A percentile compares a stretch with the other conserved stretches of the same genome.
Conservation (phyloP, 2,797 vertebrate genomes). For the Coccyzus lansbergi region DNA sequence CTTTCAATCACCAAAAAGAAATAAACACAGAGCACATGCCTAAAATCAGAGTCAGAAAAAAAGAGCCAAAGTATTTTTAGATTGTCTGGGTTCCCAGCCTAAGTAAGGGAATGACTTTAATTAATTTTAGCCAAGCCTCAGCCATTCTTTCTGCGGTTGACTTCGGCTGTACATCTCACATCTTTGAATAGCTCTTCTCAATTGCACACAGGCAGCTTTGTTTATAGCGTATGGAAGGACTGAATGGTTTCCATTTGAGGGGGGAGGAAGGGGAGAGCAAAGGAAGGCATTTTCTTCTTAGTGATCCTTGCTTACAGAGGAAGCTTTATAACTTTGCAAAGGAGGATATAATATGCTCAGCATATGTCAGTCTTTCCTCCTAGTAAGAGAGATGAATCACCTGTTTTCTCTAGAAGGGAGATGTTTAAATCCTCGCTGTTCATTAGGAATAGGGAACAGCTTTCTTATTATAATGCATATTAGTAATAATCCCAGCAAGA, state of each 20-base stretch:
- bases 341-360: constrained; percentile 39
- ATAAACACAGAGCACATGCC: not conserved
- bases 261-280: constrained; percentile 26
- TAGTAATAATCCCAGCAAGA: not conserved
- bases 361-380: constrained; percentile 57
- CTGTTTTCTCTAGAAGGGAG: constrained; percentile 25
- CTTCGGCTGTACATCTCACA: constrained; percentile 27
- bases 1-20: constrained; percentile 19
- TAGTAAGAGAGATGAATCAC: constrained; percentile 56
- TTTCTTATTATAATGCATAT: constrained; percentile 12
- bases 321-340: not conserved
- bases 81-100: constrained; percentile 36
- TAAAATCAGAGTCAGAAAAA: constrained; percentile 39
- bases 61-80: constrained; percentile 58
- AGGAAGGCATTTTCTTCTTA: constrained; percentile 38
- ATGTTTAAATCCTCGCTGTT: constrained; percentile 31
- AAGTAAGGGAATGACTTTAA: constrained; percentile 54
- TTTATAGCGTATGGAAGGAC: constrained; percentile 24
- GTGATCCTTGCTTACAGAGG: constrained; percentile 29
- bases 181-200: constrained; percentile 45
- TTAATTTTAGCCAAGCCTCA: constrained; percentile 30
- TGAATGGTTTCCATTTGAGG: constrained; percentile 41
- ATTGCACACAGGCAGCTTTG: constrained; percentile 51
- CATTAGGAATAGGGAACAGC: not conserved
- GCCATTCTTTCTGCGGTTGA: constrained; percentile 28